Evolutionary conservation across 2,797 vertebrate genomes (phyloP), one percentile per base, ranked within the genome.

Genomic region (Coranthus polyacanthus): DNA sequence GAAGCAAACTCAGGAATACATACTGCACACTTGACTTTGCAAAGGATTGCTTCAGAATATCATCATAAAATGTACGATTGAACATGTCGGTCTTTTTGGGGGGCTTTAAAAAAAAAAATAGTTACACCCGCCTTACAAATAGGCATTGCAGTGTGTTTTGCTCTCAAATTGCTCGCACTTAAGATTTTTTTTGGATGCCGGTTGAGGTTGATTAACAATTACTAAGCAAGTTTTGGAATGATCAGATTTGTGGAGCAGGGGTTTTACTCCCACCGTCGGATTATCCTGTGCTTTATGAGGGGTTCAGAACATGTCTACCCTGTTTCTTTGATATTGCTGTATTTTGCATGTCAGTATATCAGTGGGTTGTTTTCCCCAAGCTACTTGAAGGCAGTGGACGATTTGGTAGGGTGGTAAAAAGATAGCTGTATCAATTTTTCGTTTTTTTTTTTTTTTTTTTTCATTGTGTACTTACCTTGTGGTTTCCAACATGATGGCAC

Each of bases 1-100:
- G 80, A 87, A 87, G 85, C 81, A 90, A 92, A 92, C 91, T 93
- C 93, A 93, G 92, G 93, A 92, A 93, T 91, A 86, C 80, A 90
- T 90, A 86, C 83, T 62, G 87, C 87, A 86, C 87, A 92, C 75
- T 83, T 73, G 51, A 85, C 69, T 85, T 81, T 72, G 63, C 78
- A 75, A 88, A 75, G 70, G 79, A 80, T 88, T 75, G 80, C 79
- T 86, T 89, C 81, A 59, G 60, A 85, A 75, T 74, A 68, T 68
- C 1, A 20, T 77, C 79, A 69, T 46, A n/a, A 77, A 77, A 71
- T 72, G 26, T 57, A 65, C 77, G 64, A 68, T 67, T 71, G 52
- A 72, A 80, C 26, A 53, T 68, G 53, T 79, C 61, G 1, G 17
- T 60, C 17, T 43, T 32, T 17, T 38, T 50, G 22, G 2, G 43